Conservation (phyloP, 1,140 invertebrate species). For the Schlechtendalia chinensis region DNA sequence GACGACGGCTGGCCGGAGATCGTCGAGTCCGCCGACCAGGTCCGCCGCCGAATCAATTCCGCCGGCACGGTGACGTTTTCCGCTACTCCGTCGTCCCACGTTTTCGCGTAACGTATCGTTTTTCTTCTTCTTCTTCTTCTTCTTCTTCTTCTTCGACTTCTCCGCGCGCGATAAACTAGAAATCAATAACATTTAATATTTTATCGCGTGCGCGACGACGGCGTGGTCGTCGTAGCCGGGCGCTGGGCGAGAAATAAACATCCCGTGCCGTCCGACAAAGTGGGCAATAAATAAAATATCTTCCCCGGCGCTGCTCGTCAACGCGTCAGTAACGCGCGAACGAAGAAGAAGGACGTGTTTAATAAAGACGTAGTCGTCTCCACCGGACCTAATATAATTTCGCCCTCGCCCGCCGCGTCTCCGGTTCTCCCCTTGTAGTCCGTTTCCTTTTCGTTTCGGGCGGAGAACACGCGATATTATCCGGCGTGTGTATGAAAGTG, state of each 20-base stretch:
- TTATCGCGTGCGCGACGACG: background rate
- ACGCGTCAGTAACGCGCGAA: slow-evolving; percentile 48
- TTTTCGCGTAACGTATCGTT: too few relatives aligned
- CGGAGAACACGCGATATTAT: slow-evolving; percentile 28
- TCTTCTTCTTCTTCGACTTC: too few relatives aligned
- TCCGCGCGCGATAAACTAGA: too few relatives aligned
- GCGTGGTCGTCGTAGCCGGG: too few relatives aligned
- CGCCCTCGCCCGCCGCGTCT: too few relatives aligned
- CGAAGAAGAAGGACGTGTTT: background rate
- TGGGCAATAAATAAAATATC: slow-evolving; percentile 46
- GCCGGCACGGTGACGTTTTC: too few relatives aligned
- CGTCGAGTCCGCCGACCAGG: too few relatives aligned
- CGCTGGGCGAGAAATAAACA: background rate
- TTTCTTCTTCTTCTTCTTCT: too few relatives aligned
- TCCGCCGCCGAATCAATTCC: too few relatives aligned
- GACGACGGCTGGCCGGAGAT: too few relatives aligned
- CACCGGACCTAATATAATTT: slow-evolving; percentile 45
- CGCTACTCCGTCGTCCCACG: too few relatives aligned
- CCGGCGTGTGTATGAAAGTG: background rate
- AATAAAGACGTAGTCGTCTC: slow-evolving; percentile 41
- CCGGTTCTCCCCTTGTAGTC: too few relatives aligned
- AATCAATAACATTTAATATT: slow-evolving; percentile 34
- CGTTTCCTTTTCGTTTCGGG: background rate
- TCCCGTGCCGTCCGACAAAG: slow-evolving; percentile 7
- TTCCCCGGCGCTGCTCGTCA: slow-evolving; percentile 34